Base-by-base conservation (phyloP, 2,113 vertebrate species). In the Hypomesus transpacificus region DNA sequence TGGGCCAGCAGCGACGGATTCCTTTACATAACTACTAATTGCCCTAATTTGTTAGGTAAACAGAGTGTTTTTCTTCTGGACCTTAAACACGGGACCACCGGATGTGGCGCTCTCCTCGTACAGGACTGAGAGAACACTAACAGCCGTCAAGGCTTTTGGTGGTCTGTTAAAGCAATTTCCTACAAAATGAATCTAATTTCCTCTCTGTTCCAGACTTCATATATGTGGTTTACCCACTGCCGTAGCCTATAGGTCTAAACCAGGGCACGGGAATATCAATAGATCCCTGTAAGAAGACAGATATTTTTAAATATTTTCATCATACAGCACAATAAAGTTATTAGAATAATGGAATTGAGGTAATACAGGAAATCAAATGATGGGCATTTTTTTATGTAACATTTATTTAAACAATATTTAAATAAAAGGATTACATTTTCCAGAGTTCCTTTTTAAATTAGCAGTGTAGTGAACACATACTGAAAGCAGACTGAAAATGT, bases 1-100 rank as follows among this genome's bases (percentile, higher is more conserved):
- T 58, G 77, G 71, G 76, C 70, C 74, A 66, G 21, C 21, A 34
- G 66, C 58, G 21, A 51, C 69, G 76, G 81, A 85, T 85, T 68
- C 82, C 77, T 80, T 85, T 84, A 83, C 86, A 79, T 68, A 73
- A 76, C 63, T 18, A 68, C 80, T 85, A 89, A 89, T 84, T 80
- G 81, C 69, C 62, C 73, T 85, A 86, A 87, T 89, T 85, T 85
- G 74, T 85, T 80, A 76, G 73, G 75, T 80, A 86, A 86, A 86
- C 83, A 84, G 72, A 24, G 62, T 79, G 73, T 80, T 77, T 80
- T 83, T 83, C 76, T 84, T 75, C 62, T 21, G 77, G 68, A 70
- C 75, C 72, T 75, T 24, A 64, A 76, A 75, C 69, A 69, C 50
- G 20, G 53, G 69, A 77, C 71, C 81, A 72, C 77, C 58, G 26